These are phyloP conservation scores for Lucilia cuprina DNA, from an alignment of 1,140 invertebrate genomes.

Conservation along the genomic window DNA sequence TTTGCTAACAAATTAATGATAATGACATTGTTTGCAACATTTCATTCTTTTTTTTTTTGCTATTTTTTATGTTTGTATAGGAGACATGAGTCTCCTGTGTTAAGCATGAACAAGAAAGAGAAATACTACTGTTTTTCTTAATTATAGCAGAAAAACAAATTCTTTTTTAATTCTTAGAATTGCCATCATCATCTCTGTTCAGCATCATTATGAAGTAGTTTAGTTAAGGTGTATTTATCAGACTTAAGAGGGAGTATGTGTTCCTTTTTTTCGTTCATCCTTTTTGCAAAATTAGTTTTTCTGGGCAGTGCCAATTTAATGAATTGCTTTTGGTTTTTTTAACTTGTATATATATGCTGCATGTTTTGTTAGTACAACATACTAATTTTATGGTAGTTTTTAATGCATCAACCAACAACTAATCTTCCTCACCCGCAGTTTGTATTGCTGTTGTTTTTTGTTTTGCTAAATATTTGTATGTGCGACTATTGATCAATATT, in stretches of 20 bases:
- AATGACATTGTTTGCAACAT: conserved; percentile 13
- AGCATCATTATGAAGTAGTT: not conserved
- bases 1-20: conserved; percentile 3
- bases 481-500: too few relatives aligned
- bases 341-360: not conserved
- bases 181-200: not conserved
- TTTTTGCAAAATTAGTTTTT: not conserved
- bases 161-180: conserved; percentile 5
- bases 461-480: too few relatives aligned
- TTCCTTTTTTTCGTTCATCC: not conserved
- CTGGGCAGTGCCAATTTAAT: conserved; percentile 13
- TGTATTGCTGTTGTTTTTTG: not conserved
- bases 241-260: not conserved
- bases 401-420: not conserved
- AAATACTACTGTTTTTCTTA: not conserved
- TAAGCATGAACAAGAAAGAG: not conserved
- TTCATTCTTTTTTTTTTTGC: not conserved
- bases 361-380: not conserved
- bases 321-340: not conserved
- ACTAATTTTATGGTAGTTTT: conserved; percentile 15
- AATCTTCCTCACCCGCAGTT: conserved; percentile 6
- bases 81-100: not conserved
- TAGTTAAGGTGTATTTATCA: not conserved
- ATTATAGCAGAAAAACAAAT: conserved; percentile 5
- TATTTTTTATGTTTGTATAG: not conserved